Evolutionary conservation across 2,888 invertebrate species (phyloP).

Genomic region (Acanthosepion lycidas): DNA sequence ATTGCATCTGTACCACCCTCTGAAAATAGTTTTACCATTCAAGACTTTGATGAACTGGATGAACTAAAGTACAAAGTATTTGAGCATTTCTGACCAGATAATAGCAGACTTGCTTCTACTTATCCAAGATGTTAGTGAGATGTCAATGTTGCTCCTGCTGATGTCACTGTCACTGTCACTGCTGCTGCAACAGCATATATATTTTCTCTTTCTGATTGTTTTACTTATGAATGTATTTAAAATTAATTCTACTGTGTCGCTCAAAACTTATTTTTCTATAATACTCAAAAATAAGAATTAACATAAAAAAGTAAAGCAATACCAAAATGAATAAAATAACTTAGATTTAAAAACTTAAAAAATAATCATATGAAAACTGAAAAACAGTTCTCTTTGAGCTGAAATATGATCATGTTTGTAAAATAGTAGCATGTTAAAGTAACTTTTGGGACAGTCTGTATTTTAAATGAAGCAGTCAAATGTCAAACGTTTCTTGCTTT

Average conservation of each 20-base stretch:
- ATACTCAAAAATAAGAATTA: neutral
- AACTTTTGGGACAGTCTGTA: too few relatives aligned
- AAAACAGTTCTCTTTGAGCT: too few relatives aligned
- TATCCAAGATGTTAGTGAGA: neutral
- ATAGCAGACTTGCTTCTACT: neutral
- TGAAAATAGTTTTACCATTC: constrained; percentile 62
- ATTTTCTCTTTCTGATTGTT: neutral
- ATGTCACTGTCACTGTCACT: neutral
- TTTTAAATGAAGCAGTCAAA: too few relatives aligned
- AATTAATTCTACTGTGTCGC: neutral
- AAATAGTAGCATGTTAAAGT: too few relatives aligned
- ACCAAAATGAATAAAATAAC: too few relatives aligned
- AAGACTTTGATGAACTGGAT: constrained; percentile 61
- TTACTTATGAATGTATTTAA: neutral
- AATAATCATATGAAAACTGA: too few relatives aligned
- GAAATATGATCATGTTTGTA: too few relatives aligned
- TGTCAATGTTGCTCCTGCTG: neutral
- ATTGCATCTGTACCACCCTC: constrained; percentile 63
- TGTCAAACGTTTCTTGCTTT: neutral
- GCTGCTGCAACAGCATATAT: neutral
- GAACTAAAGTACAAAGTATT: constrained; percentile 58
- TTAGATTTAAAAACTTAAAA: too few relatives aligned
- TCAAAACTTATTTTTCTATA: too few relatives aligned
- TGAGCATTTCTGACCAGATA: constrained; percentile 43
- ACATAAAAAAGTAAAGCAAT: too few relatives aligned